Base-by-base conservation (phyloP, 2,797 vertebrate species). In the Gastrophryne carolinensis region DNA sequence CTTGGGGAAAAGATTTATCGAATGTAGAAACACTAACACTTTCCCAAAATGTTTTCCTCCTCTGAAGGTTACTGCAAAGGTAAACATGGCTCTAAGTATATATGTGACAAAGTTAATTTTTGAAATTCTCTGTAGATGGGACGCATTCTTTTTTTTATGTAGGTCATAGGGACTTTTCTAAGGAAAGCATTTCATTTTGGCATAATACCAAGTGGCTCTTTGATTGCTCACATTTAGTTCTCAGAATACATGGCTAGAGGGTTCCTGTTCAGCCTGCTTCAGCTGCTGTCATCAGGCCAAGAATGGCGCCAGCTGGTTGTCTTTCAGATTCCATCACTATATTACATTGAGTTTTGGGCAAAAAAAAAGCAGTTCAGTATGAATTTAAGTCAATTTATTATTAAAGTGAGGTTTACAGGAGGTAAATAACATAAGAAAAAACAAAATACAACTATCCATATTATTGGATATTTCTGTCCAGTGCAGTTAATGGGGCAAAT, bases 391-490 rank as follows among this genome's bases (percentile, higher is more conserved):
- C 32, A 44, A 50, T 56, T 32, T 13, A 74, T 8, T 23, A 37
- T 56, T 71, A 72, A 82, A 81, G 75, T 41, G 64, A 67, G 54
- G n/a, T n/a, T n/a, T n/a, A 1, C 15, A 54, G 2, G 5, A 32
- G n/a, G 79, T 68, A 80, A 80, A 83, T 65, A 66, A 66, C n/a
- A 13, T 47, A 63, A 5, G 26, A 49, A 67, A 79, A 68, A 64
- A 58, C 24, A 39, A 52, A 44, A 78, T 72, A 65, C 53, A 78
- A n/a, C n/a, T n/a, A 78, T 66, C 68, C 56, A 30, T 23, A 71
- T 54, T 65, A 65, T 65, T 72, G 67, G 67, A 15, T 30, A 29
- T 53, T 72, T 68, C 58, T 30, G 26, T 21, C 41, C 15, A 6
- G 21, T 21, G 65, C 57, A 58, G 60, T 2, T 27, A 27, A 47